Evolutionary conservation across 2,888 invertebrate genomes (phyloP).

Genomic region (Notocelia uddmanniana): DNA sequence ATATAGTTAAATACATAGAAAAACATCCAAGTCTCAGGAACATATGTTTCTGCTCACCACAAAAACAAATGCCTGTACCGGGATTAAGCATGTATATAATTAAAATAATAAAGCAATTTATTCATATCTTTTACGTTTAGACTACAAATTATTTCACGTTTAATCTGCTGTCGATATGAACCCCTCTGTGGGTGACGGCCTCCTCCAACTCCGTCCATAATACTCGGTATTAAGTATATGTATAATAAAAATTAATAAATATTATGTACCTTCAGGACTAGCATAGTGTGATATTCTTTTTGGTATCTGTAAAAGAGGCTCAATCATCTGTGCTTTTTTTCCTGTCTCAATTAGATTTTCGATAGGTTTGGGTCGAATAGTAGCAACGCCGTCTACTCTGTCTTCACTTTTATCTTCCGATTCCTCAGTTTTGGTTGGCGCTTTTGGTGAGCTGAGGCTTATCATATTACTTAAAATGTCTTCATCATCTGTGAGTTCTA

Average conservation of each 20-base stretch:
- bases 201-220: too few relatives aligned
- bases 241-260: neutral
- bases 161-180: too few relatives aligned
- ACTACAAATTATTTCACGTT: too few relatives aligned
- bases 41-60: too few relatives aligned
- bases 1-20: too few relatives aligned
- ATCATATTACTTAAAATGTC: constrained; percentile 51
- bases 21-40: too few relatives aligned
- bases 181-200: too few relatives aligned
- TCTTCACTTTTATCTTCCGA: constrained; percentile 50
- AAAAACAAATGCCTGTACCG: too few relatives aligned
- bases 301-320: constrained; percentile 58
- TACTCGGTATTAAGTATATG: neutral
- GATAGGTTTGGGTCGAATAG: constrained; percentile 42
- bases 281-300: constrained; percentile 55
- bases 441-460: constrained; percentile 44
- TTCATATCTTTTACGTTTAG: too few relatives aligned
- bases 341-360: constrained; percentile 47
- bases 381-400: constrained; percentile 57
- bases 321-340: constrained; percentile 68
- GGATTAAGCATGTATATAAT: too few relatives aligned
- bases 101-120: too few relatives aligned
- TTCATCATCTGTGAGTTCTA: constrained; percentile 41
- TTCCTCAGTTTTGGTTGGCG: constrained; percentile 36
- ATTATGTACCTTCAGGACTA: constrained; percentile 59